Base-by-base conservation (phyloP, 2,888 invertebrate genomes). In the Hirudinaria manillensis region DNA sequence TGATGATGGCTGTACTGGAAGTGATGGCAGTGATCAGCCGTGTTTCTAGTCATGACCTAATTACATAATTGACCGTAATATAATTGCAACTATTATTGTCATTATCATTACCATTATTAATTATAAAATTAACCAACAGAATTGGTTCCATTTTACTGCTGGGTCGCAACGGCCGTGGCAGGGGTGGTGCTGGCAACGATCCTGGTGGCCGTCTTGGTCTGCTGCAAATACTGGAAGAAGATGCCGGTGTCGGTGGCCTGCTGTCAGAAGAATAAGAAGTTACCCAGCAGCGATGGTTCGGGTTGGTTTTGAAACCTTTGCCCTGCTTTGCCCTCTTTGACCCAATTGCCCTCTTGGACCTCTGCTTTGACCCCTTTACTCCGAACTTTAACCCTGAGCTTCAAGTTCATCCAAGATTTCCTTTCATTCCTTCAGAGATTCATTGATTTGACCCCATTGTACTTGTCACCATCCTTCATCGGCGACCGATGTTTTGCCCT, bases 211-310 rank as follows among this genome's bases (percentile, higher is more conserved):
- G 61, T n/a, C 4, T 13, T 61, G 21, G 61, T 61, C 3, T 61
- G 61, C 61, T 61, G 7, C 61, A 61, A 61, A n/a, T 61, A 29
- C 21, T 61, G 61, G 61, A 61, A 29, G 24, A 24, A 29, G 24
- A 29, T 61, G 61, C 61, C 61, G 10, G 61, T 16, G 29, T 61
- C 61, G 7, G 61, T 61, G 13, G 61, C 19, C 24, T 61, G 61
- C 61, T 61, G 61, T 19, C 61, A 61, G 61, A 16, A 61, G 4
- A 61, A 61, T 10, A 61, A 61, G 24, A 61, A 61, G 61, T 10
- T 61, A 10, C 61, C 61, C 61, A 61, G 61, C 61, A 61, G 61
- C 61, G 61, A 61, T n/a, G 61, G 61, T 61, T 61, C 61, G 29
- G 61, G 61, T 61, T 61, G 61, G 61, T 61, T 27, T 27, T 29